phyloP scores from a whole-genome alignment of 2,888 invertebrate species.

The Cylloceria caligata region DNA sequence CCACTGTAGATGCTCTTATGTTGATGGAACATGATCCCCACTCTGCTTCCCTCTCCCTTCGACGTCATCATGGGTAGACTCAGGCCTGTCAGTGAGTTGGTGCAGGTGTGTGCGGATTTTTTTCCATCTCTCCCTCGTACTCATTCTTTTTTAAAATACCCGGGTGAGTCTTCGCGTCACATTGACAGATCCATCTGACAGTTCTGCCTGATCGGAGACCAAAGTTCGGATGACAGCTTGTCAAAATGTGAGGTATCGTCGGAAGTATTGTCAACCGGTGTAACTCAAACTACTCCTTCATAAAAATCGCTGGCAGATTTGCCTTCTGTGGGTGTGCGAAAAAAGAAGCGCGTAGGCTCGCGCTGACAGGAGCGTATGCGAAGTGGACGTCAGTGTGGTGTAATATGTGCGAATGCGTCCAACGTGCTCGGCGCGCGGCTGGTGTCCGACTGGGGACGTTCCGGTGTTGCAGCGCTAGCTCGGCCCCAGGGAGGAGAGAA shows the following conservation, averaged over 20 bases:
- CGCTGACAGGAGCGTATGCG: constrained; percentile 40
- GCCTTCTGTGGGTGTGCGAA: not conserved
- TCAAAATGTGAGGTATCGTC: constrained; percentile 66
- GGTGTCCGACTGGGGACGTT: constrained; percentile 80
- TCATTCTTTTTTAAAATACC: constrained; percentile 7
- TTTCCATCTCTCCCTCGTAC: constrained; percentile 11
- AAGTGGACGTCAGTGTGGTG: constrained; percentile 37
- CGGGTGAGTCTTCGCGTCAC: constrained; percentile 19
- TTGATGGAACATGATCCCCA: constrained; percentile 53
- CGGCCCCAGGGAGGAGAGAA: constrained; percentile 69
- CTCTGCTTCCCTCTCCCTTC: constrained; percentile 60
- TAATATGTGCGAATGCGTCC: constrained; percentile 60
- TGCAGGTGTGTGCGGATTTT: constrained; percentile 46
- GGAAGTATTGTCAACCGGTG: too few relatives aligned
- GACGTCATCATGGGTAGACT: constrained; percentile 46
- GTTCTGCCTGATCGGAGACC: constrained; percentile 29
- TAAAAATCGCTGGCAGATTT: constrained; percentile 28
- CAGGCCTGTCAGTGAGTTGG: constrained; percentile 41
- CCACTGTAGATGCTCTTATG: constrained; percentile 13
- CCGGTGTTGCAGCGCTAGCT: constrained; percentile 75
- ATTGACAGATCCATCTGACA: constrained; percentile 54
- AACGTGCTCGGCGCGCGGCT: constrained; percentile 80
- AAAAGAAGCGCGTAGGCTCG: not conserved
- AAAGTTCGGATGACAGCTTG: constrained; percentile 70
- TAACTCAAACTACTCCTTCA: too few relatives aligned